phyloP scores from a whole-genome alignment of 1,140 invertebrate species.

The Drosophila lacteicornis region DNA sequence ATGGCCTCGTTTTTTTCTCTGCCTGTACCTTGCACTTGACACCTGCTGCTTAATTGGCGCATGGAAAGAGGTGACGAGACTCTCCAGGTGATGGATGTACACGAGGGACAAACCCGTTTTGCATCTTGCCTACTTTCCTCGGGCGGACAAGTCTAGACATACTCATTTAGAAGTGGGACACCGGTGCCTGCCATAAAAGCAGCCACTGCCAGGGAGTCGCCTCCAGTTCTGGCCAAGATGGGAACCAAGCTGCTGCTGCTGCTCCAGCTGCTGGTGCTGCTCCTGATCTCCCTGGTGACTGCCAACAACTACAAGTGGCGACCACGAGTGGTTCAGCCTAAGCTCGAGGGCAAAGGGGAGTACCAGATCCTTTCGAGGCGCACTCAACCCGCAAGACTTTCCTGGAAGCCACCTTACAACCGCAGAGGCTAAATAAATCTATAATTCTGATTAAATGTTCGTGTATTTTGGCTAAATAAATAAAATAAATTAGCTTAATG shows the following conservation, averaged over 20 bases:
- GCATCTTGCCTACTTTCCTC: conserved; percentile 52
- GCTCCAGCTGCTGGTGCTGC: conserved; percentile 4
- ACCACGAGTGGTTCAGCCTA: conserved; percentile 12
- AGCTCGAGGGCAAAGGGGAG: conserved; percentile 53
- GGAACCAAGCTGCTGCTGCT: conserved; percentile 30
- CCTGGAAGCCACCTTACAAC: conserved; percentile 11
- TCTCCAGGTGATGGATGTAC: conserved; percentile 14
- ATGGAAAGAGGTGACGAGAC: conserved; percentile 15
- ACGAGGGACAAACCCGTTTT: conserved; percentile 20
- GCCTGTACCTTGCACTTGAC: conserved; percentile 39
- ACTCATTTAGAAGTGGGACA: conserved; percentile 47
- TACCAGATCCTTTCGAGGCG: conserved; percentile 44
- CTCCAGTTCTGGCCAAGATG: conserved; percentile 66
- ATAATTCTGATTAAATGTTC: conserved; percentile 44
- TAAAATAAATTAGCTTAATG: conserved; percentile 66
- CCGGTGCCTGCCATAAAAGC: conserved; percentile 55
- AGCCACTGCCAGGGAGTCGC: not conserved
- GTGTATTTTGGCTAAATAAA: conserved; percentile 68
- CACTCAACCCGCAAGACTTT: not conserved
- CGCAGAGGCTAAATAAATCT: conserved; percentile 43
- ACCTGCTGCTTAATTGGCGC: conserved; percentile 45
- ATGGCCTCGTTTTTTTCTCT: conserved; percentile 22
- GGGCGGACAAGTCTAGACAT: conserved; percentile 26
- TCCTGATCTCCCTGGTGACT: not conserved
- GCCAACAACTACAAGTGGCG: conserved; percentile 35